Conservation (phyloP, 2,888 invertebrate species). For the Sinhomidia bicolor region DNA sequence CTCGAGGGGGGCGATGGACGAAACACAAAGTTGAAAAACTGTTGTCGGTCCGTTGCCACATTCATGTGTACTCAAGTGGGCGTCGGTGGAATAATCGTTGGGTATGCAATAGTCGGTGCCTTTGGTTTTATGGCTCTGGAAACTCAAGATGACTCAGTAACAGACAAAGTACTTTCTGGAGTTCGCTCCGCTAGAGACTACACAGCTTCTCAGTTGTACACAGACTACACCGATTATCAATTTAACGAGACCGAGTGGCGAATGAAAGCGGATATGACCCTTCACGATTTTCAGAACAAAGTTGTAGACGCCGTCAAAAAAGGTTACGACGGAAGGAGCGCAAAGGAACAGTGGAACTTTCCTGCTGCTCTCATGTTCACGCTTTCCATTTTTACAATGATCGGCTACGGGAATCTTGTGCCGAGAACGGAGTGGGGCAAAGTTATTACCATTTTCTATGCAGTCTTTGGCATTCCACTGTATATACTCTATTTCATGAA, state of each 20-base stretch:
- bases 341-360: conserved; percentile 90
- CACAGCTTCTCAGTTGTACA: conserved; percentile 86
- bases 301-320: conserved; percentile 86
- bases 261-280: conserved; percentile 84
- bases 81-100: conserved; percentile 92
- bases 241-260: conserved; percentile 87
- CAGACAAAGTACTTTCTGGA: conserved; percentile 76
- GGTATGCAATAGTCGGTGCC: conserved; percentile 93
- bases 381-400: conserved; percentile 94
- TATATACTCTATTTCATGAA: conserved; percentile 94
- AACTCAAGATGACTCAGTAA: conserved; percentile 83
- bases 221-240: conserved; percentile 85
- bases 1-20: conserved; percentile 81
- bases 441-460: conserved; percentile 91
- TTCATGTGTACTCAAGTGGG: conserved; percentile 96
- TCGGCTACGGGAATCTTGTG: conserved; percentile 94
- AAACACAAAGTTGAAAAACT: conserved; percentile 90
- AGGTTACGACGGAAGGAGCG: conserved; percentile 88
- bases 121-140: conserved; percentile 91
- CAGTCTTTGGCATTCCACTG: conserved; percentile 92
- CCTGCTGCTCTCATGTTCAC: conserved; percentile 95
- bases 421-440: conserved; percentile 91
- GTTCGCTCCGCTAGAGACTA: conserved; percentile 70
- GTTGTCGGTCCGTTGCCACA: conserved; percentile 91
- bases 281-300: conserved; percentile 87